A percentile compares a stretch with the other conserved stretches of the same genome.
Conservation (phyloP, 2,113 vertebrate genomes). For the Reinhardtius hippoglossoides region DNA sequence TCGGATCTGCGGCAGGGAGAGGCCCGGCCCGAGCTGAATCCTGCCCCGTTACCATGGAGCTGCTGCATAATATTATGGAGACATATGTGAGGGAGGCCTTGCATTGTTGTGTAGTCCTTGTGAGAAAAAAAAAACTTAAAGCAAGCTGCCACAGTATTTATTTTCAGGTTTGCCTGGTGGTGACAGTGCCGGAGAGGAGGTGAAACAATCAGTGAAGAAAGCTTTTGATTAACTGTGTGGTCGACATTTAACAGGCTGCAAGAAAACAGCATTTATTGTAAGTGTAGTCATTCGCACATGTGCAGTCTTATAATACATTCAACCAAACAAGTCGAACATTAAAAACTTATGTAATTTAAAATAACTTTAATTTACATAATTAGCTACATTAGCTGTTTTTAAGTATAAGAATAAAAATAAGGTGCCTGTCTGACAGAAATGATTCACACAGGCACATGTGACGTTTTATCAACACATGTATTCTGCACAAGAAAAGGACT, state of each 20-base stretch:
- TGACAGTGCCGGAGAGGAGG: not conserved
- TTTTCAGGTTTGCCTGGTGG: not conserved
- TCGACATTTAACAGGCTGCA: not conserved
- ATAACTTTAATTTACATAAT: no score
- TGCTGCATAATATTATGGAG: slow-evolving; percentile 77
- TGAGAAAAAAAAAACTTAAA: not conserved
- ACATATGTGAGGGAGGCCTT: slow-evolving; percentile 50
- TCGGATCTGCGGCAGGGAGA: slow-evolving; percentile 53
- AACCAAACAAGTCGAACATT: not conserved
- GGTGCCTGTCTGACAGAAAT: no score
- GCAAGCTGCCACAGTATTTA: not conserved
- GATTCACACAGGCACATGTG: no score
- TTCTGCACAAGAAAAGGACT: no score
- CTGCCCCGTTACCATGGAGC: slow-evolving; percentile 68
- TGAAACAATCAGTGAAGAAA: not conserved
- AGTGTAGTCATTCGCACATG: not conserved
- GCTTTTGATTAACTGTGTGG: not conserved
- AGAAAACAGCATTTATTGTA: not conserved
- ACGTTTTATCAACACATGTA: no score
- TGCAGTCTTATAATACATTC: not conserved
- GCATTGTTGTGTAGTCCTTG: slow-evolving; percentile 60
- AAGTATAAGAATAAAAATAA: no score
- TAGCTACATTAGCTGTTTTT: no score
- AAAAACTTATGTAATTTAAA: not conserved
- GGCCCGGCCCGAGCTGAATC: slow-evolving; percentile 50